A percentile compares a stretch with the other conserved stretches of the same genome.
Conservation (phyloP, 2,113 vertebrate genomes). For the human region GRCh38 chr11:101095001-101095500, state of each 20-base stretch:
- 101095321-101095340: neutral
- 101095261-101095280: neutral
- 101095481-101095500: neutral
- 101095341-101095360: neutral
- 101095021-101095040: neutral
- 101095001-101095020: neutral
- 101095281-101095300: neutral
- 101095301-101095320: neutral
- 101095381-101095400: neutral
- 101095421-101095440: neutral
- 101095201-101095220: neutral
- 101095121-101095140: neutral
- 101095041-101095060: neutral
- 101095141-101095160: neutral
- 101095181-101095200: neutral
- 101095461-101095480: neutral
- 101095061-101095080: neutral
- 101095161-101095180: neutral
- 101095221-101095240: neutral
- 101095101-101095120: neutral
- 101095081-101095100: neutral
- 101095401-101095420: neutral
- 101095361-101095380: neutral
- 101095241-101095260: neutral
- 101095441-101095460: neutral